Percentiles rank a stretch among this genome's conserved stretches.
phyloP scores from a whole-genome alignment of 2,888 invertebrate species.

The Mythimna pallens region DNA sequence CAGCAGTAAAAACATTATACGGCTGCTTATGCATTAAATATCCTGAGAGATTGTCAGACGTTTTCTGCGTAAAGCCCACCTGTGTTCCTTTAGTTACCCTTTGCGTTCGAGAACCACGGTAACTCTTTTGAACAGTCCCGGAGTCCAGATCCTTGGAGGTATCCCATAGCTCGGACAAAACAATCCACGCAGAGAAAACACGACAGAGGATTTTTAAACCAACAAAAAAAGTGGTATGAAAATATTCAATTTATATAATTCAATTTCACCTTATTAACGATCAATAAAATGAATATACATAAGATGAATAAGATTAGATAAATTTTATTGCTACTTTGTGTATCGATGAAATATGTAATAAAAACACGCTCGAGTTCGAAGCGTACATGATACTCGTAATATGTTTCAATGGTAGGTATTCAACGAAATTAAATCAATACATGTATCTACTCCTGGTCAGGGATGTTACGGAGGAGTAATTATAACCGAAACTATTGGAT shows the following conservation, averaged over 20 bases:
- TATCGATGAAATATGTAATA: constrained; percentile 41
- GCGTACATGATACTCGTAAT: constrained; percentile 19
- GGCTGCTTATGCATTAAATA: too few relatives aligned
- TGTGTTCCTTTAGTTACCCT: too few relatives aligned
- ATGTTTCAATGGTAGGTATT: constrained; percentile 28
- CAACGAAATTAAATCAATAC: constrained; percentile 46
- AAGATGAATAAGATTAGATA: background rate
- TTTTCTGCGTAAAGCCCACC: too few relatives aligned
- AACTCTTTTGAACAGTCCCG: too few relatives aligned
- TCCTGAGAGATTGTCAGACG: too few relatives aligned
- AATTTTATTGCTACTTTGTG: constrained; percentile 9
- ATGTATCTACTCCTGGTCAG: background rate
- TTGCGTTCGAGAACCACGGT: too few relatives aligned
- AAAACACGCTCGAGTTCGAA: constrained; percentile 22
- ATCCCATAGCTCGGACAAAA: too few relatives aligned
- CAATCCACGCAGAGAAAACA: too few relatives aligned
- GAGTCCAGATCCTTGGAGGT: too few relatives aligned
- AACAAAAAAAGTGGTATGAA: too few relatives aligned
- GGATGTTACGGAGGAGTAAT: background rate
- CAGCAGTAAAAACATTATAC: too few relatives aligned
- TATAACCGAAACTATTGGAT: background rate
- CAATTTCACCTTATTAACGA: constrained; percentile 3
- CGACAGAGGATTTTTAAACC: too few relatives aligned
- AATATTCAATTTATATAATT: background rate
- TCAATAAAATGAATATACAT: constrained; percentile 4